Evolutionary conservation across 2,888 invertebrate genomes (phyloP), one percentile per base, ranked within the genome.

Genomic region (Apantesis nais): DNA sequence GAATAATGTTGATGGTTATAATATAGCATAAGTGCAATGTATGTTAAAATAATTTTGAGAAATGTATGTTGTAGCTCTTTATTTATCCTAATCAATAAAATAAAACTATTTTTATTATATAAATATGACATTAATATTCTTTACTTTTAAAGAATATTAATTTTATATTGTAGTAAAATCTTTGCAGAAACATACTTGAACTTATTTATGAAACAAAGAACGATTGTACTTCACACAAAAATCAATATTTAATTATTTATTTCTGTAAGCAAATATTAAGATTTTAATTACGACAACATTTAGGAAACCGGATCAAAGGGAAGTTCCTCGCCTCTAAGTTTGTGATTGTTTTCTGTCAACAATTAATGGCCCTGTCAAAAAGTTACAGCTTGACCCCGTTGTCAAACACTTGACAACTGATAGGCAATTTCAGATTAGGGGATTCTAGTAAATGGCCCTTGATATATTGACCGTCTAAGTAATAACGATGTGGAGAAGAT

Each of bases 261-360:
- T 14, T 55, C 25, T 9, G n/a, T 55, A 14, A 29, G 25, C 11
- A 55, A 55, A 55, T 55, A 55, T 25, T 55, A 14, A 29, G 55
- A 55, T 25, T 55, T 55, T 29, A 58, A 58, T 29, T 16, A 58
- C 8, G 16, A 29, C 29, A 58, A 29, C 14, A 16, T 58, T 58
- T 16, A 58, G 58, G 16, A 16, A 58, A 58, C 58, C 29, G 58
- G 16, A 81, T 81, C 76, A 77, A 81, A 81, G 73, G 16, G 64
- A 48, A 61, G 19, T 58, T 29, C 16, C 29, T 29, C 22, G 61
- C 55, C 62, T 44, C 68, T 67, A 72, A 78, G 74, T 75, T 81
- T 74, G 14, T 71, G 74, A 81, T 81, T 79, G 79, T 81, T 74
- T 81, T 81, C 68, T 77, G 70, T 78, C 79, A 80, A 77, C 73